Evolutionary conservation across 2,888 invertebrate species (phyloP).

Genomic region (Piscicola geometra): DNA sequence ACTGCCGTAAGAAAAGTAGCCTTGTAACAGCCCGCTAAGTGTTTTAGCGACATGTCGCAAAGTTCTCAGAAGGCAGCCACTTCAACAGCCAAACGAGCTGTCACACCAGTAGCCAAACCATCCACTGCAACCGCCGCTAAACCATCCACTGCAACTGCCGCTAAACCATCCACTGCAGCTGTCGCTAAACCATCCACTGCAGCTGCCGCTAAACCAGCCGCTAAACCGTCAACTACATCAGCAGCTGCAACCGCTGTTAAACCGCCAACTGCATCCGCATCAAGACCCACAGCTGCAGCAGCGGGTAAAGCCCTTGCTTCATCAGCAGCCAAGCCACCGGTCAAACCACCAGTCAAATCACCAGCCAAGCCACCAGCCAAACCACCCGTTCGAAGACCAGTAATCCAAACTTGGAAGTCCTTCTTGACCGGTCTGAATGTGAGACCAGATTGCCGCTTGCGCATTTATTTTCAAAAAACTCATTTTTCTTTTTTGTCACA

Average conservation of each 20-base stretch:
- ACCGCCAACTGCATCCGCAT: slow-evolving; percentile 11
- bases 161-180: not conserved
- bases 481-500: no score
- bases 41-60: no score
- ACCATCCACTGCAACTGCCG: not conserved
- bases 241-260: slow-evolving; percentile 13
- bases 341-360: slow-evolving; percentile 21
- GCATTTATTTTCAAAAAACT: no score
- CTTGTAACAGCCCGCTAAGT: no score
- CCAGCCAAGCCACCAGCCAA: slow-evolving; percentile 20
- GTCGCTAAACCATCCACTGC: slow-evolving; percentile 9
- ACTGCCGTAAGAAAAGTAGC: no score
- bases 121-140: not conserved
- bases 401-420: no score
- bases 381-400: slow-evolving; percentile 11
- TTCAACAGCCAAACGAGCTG: no score
- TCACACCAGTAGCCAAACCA: no score
- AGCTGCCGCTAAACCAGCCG: slow-evolving; percentile 13
- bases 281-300: slow-evolving; percentile 23
- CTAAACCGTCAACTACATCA: slow-evolving; percentile 2
- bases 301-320: slow-evolving; percentile 4
- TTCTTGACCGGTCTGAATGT: no score
- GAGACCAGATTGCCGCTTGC: no score
- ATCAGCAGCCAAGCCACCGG: slow-evolving; percentile 25
- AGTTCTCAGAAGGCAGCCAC: not conserved